Base-by-base conservation (phyloP, 2,888 invertebrate species). In the Cataglyphis livida region DNA sequence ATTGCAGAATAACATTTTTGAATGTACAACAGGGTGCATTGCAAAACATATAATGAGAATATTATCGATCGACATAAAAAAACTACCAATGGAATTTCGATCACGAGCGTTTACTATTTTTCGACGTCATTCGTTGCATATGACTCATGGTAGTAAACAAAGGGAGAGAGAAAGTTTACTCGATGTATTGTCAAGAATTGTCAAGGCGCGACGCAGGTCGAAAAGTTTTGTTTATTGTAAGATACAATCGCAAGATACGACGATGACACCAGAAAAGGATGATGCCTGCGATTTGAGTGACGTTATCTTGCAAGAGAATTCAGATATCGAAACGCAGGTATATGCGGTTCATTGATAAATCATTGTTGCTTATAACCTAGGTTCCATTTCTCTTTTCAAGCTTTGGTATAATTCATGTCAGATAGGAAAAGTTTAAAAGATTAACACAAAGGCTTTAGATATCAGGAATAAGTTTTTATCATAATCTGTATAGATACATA, bases 251-350 rank as follows among this genome's bases (percentile, higher is more conserved):
- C 35, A 35, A 35, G 35, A 35, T 35, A 6, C 6, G 12, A 84
- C 51, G 32, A 90, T 89, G 87, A 59, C 57, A 9, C 4, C 66
- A 5, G 75, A 73, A 7, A 84, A 44, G n/a, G 48, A 68, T 21
- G 81, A 84, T 10, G 21, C 18, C 18, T 83, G 86, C 28, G 86
- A 91, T 32, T 73, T 90, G 62, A 85, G 81, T 1, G 86, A 91
- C 15, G 75, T 91, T 61, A 57, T 85, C 57, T 71, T 91, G 28
- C 85, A 86, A 12, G 89, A 90, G 25, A 83, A 57, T 21, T 41
- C 6, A 25, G 73, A 74, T 3, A 38, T 7, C 28, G 70, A 74
- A 5, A 64, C 35, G 2, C 78, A 87, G 64, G 89, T 91, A 87
- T 18, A 75, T 76, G 28, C 51, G n/a, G n/a, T 38, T 70, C 32